Base-by-base conservation (phyloP, 2,113 vertebrate genomes). In the Calyptommatus sinebrachiatus region DNA sequence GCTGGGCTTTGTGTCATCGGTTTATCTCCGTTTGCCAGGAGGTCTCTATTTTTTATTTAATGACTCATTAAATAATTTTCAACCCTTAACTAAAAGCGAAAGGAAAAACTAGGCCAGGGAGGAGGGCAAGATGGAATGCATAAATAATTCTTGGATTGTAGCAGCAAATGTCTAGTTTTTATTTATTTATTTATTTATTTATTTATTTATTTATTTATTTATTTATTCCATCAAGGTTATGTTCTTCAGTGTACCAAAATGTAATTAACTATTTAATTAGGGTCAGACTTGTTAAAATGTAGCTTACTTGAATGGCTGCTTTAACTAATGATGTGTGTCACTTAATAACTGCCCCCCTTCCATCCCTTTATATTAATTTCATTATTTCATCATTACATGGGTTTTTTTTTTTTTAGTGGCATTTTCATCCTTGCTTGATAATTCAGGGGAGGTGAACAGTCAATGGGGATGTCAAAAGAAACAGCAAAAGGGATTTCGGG, bases 221-320 rank as follows among this genome's bases (percentile, higher is more conserved):
- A 9, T 7, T 79, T 65, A 78, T 41, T 41, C 35, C 66, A 78
- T 10, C 1, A 4, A 79, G 24, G 69, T 86, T 68, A 16, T 29
- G 14, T 71, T 11, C 63, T 75, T 10, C 84, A 26, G 45, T 53
- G 26, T 71, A 8, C 84, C 53, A 1, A 67, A 78, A 29, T 86
- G 53, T 89, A 85, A 91, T 93, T 90, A 93, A 84, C 79, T 80
- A 46, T 79, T 86, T 81, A 74, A 63, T 91, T 81, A 86, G 86
- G 90, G 89, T 92, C 89, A 79, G 78, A 0, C 21, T 79, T 80
- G 85, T 88, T 22, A 3, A 82, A 80, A 84, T 84, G 84, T 67
- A 46, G 77, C 83, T 92, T 86, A 62, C 26, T 53, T 80, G 83
- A 83, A 26, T 46, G 88, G 84, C 79, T 86, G 87, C n/a, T 76